Base-by-base conservation (phyloP, 1,140 invertebrate genomes). In the Caenorhabditis inopinata region DNA sequence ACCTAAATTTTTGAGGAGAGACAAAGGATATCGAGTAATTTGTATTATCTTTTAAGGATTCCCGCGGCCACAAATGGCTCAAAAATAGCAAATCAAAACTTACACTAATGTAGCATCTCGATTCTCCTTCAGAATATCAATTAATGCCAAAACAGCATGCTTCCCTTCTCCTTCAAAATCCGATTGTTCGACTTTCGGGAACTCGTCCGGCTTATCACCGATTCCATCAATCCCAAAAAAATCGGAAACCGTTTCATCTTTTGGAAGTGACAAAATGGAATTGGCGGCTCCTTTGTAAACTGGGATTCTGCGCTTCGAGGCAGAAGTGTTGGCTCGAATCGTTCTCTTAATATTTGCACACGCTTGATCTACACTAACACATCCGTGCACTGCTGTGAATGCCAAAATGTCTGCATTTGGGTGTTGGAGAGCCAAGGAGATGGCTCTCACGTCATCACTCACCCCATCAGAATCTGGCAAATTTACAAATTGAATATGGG, bases 81-180 rank as follows among this genome's bases (percentile, higher is more conserved):
- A 88, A 85, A 25, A 90, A 90, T 68, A 92, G 84, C 16, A 48
- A 48, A 51, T 18, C 18, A 21, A n/a, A 48, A 32, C 74, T 35
- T 38, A 75, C 48, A 79, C 78, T 27, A 79, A 45, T 16, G 68
- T 74, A 1, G 78, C 78, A 45, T 79, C 78, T 1, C 35, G 62
- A 38, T 79, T 32, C 45, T 79, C 78, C n/a, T 45, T 25, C 1
- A 75, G 29, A 51, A 77, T 47, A 35, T 48, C 48, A 16, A 53
- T 77, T 16, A 77, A 16, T 2, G 76, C 76, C 51, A 78, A 9
- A 1, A 38, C 51, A 2, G 76, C 76, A 27, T 68, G 35, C 29
- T 74, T 45, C 11, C 21, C 51, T 18, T 79, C 78, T 49, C 73
- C 42, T 14, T 51, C 21, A 16, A 75, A 48, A 48, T 75, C 58